Evolutionary conservation across 2,888 invertebrate species (phyloP).

Genomic region (Aplocera efformata): DNA sequence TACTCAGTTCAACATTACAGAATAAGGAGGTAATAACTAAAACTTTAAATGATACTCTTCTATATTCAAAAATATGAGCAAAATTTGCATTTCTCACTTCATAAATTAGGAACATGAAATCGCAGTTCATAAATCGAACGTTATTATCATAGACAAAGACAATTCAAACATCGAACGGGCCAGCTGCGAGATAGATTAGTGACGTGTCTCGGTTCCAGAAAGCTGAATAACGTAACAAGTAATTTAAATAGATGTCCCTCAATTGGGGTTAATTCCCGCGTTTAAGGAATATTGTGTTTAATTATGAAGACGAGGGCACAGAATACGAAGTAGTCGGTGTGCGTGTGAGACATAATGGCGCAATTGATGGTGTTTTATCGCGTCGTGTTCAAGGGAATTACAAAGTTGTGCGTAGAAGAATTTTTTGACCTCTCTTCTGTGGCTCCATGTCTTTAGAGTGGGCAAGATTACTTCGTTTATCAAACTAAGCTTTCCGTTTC

Average conservation of each 20-base stretch:
- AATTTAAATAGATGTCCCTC: conserved; percentile 79
- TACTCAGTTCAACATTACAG: too few species aligned
- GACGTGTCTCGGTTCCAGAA: conserved; percentile 77
- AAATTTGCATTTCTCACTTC: too few species aligned
- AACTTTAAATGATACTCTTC: too few species aligned
- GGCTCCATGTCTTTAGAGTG: too few species aligned
- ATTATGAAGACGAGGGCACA: conserved; percentile 56
- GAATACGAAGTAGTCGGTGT: conserved; percentile 20
- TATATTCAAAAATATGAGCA: too few species aligned
- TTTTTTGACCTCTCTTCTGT: neutral
- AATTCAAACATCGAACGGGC: conserved; percentile 28
- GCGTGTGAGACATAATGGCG: conserved; percentile 41
- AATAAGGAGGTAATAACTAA: too few species aligned
- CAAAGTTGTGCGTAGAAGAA: neutral
- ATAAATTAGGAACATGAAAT: neutral
- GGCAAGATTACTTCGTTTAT: too few species aligned
- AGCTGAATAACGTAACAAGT: conserved; percentile 72
- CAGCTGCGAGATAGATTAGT: conserved; percentile 63
- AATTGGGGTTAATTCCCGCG: conserved; percentile 79
- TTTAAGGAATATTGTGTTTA: conserved; percentile 78
- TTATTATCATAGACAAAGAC: conserved; percentile 12
- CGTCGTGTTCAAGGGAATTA: conserved; percentile 8
- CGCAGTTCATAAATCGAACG: conserved; percentile 20
- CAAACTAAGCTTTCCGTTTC: too few species aligned
- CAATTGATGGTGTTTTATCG: conserved; percentile 30